Percentiles rank a stretch among this genome's conserved stretches.
phyloP scores from a whole-genome alignment of 1,140 invertebrate genomes.

The Archegozetes longisetosus region DNA sequence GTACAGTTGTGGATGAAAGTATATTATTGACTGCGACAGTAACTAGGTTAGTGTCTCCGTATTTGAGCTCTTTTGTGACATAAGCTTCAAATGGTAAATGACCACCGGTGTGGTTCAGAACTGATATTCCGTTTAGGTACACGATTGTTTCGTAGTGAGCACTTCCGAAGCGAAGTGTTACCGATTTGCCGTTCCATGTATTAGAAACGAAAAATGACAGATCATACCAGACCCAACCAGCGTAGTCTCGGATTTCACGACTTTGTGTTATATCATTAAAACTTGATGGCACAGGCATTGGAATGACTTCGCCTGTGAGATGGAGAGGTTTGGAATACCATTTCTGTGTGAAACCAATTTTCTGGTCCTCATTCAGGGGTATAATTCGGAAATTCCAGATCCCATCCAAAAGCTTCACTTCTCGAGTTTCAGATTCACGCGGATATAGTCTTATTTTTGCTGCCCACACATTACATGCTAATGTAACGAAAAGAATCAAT shows the following conservation, averaged over 20 bases:
- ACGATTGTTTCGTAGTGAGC: slow-evolving; percentile 73
- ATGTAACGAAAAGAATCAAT: no score
- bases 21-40: slow-evolving; percentile 92
- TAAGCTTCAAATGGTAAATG: slow-evolving; percentile 86
- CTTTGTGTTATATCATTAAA: slow-evolving; percentile 89
- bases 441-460: slow-evolving; percentile 36
- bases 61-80: slow-evolving; percentile 48
- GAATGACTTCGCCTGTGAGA: slow-evolving; percentile 30
- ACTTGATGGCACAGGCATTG: slow-evolving; percentile 91
- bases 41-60: slow-evolving; percentile 48
- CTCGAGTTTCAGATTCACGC: slow-evolving; percentile 57
- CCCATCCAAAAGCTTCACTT: slow-evolving; percentile 58
- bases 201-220: slow-evolving; percentile 55
- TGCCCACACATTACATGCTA: no score
- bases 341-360: slow-evolving; percentile 50
- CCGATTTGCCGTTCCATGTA: slow-evolving; percentile 44
- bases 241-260: slow-evolving; percentile 59
- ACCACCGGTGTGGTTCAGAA: slow-evolving; percentile 73
- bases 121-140: slow-evolving; percentile 72
- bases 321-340: slow-evolving; percentile 54
- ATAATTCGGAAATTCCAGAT: slow-evolving; percentile 71
- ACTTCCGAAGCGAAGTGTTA: slow-evolving; percentile 71
- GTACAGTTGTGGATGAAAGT: slow-evolving; percentile 59
- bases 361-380: slow-evolving; percentile 38
- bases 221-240: slow-evolving; percentile 86